These are phyloP conservation scores for Epizoanthus rinbou DNA, from an alignment of 92 coral and sea anemone species.

Conservation along the genomic window DNA sequence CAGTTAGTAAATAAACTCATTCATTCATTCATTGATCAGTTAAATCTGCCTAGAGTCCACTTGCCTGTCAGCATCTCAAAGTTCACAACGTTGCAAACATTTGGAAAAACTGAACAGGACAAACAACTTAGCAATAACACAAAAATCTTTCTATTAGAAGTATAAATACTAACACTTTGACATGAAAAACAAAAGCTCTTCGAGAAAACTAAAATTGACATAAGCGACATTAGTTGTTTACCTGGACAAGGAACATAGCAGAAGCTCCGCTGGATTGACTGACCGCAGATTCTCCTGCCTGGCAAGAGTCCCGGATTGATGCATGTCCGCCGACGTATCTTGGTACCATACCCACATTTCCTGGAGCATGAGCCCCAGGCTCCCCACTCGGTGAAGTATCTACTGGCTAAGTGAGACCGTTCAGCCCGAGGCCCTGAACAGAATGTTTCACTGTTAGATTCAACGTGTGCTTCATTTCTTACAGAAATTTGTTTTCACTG, in stretches of 20 bases:
- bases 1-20: too few species aligned
- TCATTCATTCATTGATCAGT: too few species aligned
- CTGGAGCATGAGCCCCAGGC: constrained; percentile 82
- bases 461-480: not conserved
- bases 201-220: not conserved
- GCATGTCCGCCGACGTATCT: constrained; percentile 71
- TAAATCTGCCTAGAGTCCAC: too few species aligned
- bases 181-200: too few species aligned
- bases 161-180: too few species aligned
- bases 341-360: constrained; percentile 74
- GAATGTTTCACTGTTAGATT: not conserved
- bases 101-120: too few species aligned
- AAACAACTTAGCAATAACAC: too few species aligned
- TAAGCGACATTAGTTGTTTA: not conserved
- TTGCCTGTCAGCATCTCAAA: too few species aligned
- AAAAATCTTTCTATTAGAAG: too few species aligned
- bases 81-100: too few species aligned
- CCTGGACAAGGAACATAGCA: constrained; percentile 35
- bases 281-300: constrained; percentile 30
- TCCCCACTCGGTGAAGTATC: constrained; percentile 69
- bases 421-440: constrained; percentile 12
- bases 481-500: not conserved
- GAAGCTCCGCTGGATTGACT: constrained; percentile 16
- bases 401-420: constrained; percentile 42
- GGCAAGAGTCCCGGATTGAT: constrained; percentile 64